phyloP scores from a whole-genome alignment of 2,888 invertebrate species.

The Andrena praecox region DNA sequence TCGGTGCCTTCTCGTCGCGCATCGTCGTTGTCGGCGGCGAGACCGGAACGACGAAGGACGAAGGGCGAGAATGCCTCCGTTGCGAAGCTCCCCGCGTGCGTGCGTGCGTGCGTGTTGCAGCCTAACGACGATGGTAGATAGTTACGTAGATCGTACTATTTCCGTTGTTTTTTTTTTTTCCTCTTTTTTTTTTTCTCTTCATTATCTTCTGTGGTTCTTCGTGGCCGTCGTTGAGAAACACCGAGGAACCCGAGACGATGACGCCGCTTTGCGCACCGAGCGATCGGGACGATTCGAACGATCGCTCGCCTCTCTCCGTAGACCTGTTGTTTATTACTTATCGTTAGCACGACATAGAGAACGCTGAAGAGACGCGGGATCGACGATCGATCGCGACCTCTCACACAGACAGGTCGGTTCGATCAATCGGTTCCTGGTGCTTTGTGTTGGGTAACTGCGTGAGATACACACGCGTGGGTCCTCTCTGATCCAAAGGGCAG shows the following conservation, averaged over 20 bases:
- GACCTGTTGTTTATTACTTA: conserved; percentile 44
- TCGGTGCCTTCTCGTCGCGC: background rate
- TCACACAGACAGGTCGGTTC: conserved; percentile 1
- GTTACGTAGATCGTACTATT: conserved; percentile 49
- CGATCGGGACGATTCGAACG: conserved; percentile 40
- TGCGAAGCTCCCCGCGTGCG: conserved; percentile 40
- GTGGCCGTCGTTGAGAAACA: conserved; percentile 46
- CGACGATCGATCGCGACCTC: conserved; percentile 37
- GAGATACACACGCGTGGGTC: conserved; percentile 47
- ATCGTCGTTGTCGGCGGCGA: conserved; percentile 5
- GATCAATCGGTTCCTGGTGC: conserved; percentile 39
- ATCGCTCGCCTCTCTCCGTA: conserved; percentile 54
- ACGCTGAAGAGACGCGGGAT: conserved; percentile 46
- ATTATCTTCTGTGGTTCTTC: conserved; percentile 29
- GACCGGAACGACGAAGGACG: background rate
- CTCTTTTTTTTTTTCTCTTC: background rate
- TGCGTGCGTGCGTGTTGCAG: conserved; percentile 53
- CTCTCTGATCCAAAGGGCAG: conserved; percentile 15
- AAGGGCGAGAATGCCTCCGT: conserved; percentile 23
- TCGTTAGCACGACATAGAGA: conserved; percentile 55
- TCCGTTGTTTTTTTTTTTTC: background rate
- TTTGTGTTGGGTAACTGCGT: conserved; percentile 39
- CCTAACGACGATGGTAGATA: conserved; percentile 63
- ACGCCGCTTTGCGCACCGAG: conserved; percentile 30
- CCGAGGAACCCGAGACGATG: conserved; percentile 42